These are phyloP conservation scores for Aelia acuminata DNA, from an alignment of 2,888 invertebrate species.

Conservation along the genomic window DNA sequence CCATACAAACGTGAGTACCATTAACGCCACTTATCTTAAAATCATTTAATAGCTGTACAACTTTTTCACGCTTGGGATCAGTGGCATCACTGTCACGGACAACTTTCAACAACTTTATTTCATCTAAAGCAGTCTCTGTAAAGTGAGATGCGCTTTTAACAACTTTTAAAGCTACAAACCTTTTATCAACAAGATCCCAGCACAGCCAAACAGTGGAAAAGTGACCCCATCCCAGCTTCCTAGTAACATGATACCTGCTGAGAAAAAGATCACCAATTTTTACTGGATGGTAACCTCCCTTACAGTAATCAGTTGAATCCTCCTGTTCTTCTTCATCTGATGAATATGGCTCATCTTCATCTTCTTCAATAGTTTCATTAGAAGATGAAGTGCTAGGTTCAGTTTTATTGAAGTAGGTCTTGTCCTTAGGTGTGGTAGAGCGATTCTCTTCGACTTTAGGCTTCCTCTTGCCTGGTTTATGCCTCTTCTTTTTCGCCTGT, in stretches of 20 bases:
- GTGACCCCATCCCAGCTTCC: constrained; percentile 98
- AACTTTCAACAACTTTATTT: constrained; percentile 96
- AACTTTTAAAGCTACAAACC: constrained; percentile 98
- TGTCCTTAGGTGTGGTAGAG: constrained; percentile 65
- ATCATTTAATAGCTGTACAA: constrained; percentile 97
- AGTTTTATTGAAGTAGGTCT: constrained; percentile 64
- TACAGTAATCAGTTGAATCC: constrained; percentile 95
- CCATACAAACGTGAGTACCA: constrained; percentile 99
- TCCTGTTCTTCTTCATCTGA: constrained; percentile 97
- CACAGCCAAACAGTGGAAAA: constrained; percentile 99
- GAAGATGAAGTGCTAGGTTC: constrained; percentile 73
- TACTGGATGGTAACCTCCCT: constrained; percentile 99
- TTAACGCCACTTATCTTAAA: constrained; percentile 98
- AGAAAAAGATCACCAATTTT: constrained; percentile 97
- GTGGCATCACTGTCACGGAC: constrained; percentile 93
- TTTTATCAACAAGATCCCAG: constrained; percentile 92
- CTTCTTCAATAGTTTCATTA: constrained; percentile 83
- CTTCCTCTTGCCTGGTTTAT: constrained; percentile 89
- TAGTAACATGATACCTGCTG: constrained; percentile 91
- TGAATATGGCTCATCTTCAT: constrained; percentile 81
- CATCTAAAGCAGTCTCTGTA: constrained; percentile 98
- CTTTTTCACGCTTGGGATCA: constrained; percentile 95
- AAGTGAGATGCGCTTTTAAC: constrained; percentile 99
- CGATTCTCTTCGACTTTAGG: constrained; percentile 66
- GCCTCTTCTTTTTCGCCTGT: constrained; percentile 92